Percentiles rank a stretch among this genome's conserved stretches.
phyloP scores from a whole-genome alignment of 2,797 vertebrate species.

The Hyperoplus lanceolatus region DNA sequence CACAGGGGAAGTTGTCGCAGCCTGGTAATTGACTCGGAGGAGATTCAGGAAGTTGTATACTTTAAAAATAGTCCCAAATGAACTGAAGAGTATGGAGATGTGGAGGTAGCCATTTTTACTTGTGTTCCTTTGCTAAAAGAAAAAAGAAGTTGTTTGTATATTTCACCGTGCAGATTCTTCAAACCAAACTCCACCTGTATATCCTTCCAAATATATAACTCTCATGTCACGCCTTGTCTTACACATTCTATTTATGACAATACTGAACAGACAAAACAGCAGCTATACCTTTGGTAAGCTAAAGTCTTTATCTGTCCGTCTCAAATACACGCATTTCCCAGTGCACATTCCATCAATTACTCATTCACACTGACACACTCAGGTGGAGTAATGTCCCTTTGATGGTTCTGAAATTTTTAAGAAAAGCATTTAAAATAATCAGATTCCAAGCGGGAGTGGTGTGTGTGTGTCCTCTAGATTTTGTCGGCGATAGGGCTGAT shows the following conservation, averaged over 20 bases:
- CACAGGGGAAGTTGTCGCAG: constrained; percentile 83
- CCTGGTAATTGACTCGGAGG: constrained; percentile 87
- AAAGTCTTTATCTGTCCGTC: constrained; percentile 46
- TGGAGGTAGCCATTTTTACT: constrained; percentile 43
- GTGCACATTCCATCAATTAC: constrained; percentile 73
- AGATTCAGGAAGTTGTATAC: constrained; percentile 64
- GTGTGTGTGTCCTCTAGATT: constrained; percentile 87
- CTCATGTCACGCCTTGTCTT: constrained; percentile 22
- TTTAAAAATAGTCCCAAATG: constrained; percentile 75
- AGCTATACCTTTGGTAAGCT: constrained; percentile 44
- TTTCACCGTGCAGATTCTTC: constrained; percentile 29
- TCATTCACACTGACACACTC: constrained; percentile 79
- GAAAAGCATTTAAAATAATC: constrained; percentile 81
- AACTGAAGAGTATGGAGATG: constrained; percentile 50
- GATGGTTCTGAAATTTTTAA: constrained; percentile 82
- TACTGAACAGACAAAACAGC: constrained; percentile 28
- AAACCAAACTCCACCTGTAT: constrained; percentile 18
- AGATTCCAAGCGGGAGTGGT: constrained; percentile 75
- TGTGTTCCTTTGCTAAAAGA: constrained; percentile 26
- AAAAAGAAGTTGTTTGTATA: constrained; percentile 43
- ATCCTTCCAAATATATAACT: constrained; percentile 20
- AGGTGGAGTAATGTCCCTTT: constrained; percentile 81
- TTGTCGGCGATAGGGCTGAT: constrained; percentile 74
- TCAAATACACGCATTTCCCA: constrained; percentile 57
- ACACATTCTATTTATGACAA: constrained; percentile 38